phyloP scores from a whole-genome alignment of 2,113 vertebrate genomes.

The Elephantulus edwardii region DNA sequence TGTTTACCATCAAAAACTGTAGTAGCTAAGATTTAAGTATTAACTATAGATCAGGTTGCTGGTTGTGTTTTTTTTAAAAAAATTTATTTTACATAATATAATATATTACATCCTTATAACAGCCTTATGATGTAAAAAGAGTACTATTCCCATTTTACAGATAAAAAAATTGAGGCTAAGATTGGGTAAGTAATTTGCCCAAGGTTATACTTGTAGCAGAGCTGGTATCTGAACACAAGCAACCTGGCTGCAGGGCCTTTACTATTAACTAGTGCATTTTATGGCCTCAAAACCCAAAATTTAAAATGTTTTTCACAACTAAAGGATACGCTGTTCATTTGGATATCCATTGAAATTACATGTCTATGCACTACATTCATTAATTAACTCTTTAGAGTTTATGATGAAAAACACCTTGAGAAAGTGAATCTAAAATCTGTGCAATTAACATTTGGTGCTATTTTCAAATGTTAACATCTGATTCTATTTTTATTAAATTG shows the following conservation, averaged over 20 bases:
- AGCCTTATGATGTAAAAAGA: background rate
- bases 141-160: background rate
- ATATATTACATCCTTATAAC: background rate
- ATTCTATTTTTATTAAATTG: no score
- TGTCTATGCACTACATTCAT: conserved; percentile 7
- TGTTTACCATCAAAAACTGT: background rate
- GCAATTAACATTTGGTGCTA: no score
- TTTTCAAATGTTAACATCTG: no score
- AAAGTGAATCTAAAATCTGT: conserved; percentile 74
- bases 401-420: conserved; percentile 54
- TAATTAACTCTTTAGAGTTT: conserved; percentile 53
- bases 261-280: background rate
- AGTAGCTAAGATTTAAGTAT: conserved; percentile 15
- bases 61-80: background rate
- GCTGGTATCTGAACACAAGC: background rate
- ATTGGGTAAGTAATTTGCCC: background rate
- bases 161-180: background rate
- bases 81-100: conserved; percentile 17
- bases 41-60: background rate
- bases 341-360: conserved; percentile 43
- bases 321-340: background rate
- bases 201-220: background rate
- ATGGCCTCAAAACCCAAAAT: conserved; percentile 20
- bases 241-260: background rate
- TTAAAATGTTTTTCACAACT: background rate